Evolutionary conservation across 2,888 invertebrate species (phyloP).

Genomic region (Sceliomorpha sp.): DNA sequence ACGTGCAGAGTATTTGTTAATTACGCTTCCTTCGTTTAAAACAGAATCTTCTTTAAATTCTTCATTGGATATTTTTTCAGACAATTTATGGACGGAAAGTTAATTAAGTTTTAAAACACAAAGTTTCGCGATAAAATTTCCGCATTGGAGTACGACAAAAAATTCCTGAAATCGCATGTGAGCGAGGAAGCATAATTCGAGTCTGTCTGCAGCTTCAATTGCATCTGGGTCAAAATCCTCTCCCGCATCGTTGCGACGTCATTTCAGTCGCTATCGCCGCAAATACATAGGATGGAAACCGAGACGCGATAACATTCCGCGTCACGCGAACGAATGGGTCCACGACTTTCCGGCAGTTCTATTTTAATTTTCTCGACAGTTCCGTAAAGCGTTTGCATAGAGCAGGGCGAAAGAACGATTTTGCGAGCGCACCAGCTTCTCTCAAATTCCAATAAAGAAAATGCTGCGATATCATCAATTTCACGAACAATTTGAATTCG

Average conservation of each 20-base stretch:
- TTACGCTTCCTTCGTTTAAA: no score
- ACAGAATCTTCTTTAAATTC: no score
- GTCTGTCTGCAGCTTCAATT: constrained; percentile 40
- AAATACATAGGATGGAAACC: constrained; percentile 33
- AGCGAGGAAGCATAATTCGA: constrained; percentile 25
- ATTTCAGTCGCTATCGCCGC: constrained; percentile 42
- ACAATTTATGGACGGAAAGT: constrained; percentile 3
- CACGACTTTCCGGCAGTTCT: constrained; percentile 41
- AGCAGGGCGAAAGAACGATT: constrained; percentile 32
- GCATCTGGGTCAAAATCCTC: constrained; percentile 75
- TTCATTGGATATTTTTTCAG: no score
- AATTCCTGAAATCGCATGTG: constrained; percentile 19
- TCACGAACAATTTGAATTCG: constrained; percentile 37
- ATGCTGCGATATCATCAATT: constrained; percentile 31
- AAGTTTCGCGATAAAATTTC: constrained; percentile 5
- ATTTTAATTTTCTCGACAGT: constrained; percentile 49
- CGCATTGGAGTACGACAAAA: constrained; percentile 20
- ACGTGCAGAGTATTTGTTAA: no score
- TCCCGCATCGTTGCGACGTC: constrained; percentile 71
- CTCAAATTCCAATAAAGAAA: constrained; percentile 47
- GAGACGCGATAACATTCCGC: constrained; percentile 46
- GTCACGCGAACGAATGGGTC: constrained; percentile 42
- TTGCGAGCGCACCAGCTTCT: constrained; percentile 22
- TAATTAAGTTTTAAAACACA: constrained; percentile 11
- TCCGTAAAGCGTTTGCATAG: constrained; percentile 43